Conservation (phyloP, 2,888 invertebrate species). For the Coronaproctus castanopsis region DNA sequence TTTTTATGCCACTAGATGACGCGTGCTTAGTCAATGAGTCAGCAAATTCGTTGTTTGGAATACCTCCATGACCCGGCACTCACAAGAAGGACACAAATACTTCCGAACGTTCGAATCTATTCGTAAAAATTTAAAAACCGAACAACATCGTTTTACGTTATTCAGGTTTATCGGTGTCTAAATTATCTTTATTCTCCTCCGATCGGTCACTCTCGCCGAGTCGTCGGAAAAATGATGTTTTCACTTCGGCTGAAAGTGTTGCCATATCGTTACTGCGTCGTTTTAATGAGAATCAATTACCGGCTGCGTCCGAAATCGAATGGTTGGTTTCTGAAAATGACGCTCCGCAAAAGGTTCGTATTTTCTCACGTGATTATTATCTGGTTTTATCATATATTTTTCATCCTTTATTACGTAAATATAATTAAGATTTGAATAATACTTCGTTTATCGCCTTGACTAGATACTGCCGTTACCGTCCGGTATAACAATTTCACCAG, state of each 20-base stretch:
- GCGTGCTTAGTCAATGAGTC: no score
- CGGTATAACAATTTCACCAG: no score
- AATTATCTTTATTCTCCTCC: slow-evolving; percentile 34
- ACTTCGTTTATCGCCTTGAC: no score
- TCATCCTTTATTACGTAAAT: no score
- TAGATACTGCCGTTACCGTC: slow-evolving; percentile 52
- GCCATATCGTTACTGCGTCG: slow-evolving; percentile 53
- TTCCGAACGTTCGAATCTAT: no score
- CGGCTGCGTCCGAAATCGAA: slow-evolving; percentile 52
- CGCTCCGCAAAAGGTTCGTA: slow-evolving; percentile 42
- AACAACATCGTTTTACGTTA: slow-evolving; percentile 3
- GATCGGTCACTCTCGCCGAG: slow-evolving; percentile 27
- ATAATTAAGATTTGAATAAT: no score
- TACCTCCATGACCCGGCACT: no score
- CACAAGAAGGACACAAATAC: no score
- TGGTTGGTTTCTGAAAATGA: slow-evolving; percentile 63
- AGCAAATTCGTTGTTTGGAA: no score
- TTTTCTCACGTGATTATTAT: background rate
- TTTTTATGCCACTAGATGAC: no score
- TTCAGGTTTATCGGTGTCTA: slow-evolving; percentile 36
- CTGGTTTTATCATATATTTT: background rate
- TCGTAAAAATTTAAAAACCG: no score
- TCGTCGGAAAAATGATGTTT: background rate
- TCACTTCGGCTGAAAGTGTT: slow-evolving; percentile 48
- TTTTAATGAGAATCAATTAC: slow-evolving; percentile 51